Evolutionary conservation across 2,888 invertebrate species (phyloP).

Genomic region (Phymatocera aterrima): DNA sequence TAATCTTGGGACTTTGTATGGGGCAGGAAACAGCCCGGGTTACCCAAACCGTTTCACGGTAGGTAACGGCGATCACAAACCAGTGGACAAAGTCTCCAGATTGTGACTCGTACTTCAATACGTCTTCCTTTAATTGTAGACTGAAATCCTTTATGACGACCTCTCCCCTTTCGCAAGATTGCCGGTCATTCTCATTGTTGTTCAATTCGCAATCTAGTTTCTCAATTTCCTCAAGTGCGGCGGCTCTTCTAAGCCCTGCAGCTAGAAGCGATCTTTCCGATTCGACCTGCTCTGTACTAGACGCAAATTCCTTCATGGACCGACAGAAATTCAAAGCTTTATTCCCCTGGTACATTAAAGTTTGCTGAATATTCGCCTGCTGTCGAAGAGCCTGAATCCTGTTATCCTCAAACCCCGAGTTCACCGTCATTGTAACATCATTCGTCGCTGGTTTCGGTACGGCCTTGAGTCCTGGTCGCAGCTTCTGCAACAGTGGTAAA

Average conservation of each 20-base stretch:
- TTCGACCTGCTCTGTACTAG: slow-evolving; percentile 76
- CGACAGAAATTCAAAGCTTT: slow-evolving; percentile 75
- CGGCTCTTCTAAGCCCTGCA: slow-evolving; percentile 62
- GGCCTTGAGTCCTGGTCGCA: slow-evolving; percentile 5
- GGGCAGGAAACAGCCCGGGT: slow-evolving; percentile 61
- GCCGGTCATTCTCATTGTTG: slow-evolving; percentile 16
- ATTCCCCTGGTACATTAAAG: slow-evolving; percentile 69
- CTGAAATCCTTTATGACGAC: slow-evolving; percentile 57
- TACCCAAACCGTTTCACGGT: slow-evolving; percentile 65
- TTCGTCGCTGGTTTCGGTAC: not conserved
- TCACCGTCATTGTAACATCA: not conserved
- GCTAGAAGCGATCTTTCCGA: slow-evolving; percentile 75
- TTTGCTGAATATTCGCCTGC: slow-evolving; percentile 60
- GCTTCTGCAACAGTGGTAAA: slow-evolving; percentile 24
- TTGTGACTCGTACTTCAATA: slow-evolving; percentile 46
- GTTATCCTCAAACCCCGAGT: not conserved
- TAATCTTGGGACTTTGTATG: slow-evolving; percentile 56
- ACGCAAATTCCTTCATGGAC: slow-evolving; percentile 73
- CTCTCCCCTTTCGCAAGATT: slow-evolving; percentile 52
- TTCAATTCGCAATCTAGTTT: slow-evolving; percentile 47
- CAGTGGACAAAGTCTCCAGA: slow-evolving; percentile 63
- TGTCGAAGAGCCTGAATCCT: slow-evolving; percentile 52
- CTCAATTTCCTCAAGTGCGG: slow-evolving; percentile 58
- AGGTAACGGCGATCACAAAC: slow-evolving; percentile 68
- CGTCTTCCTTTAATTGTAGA: slow-evolving; percentile 56